These are phyloP conservation scores for Microcebus lehilahytsara DNA, from an alignment of 2,113 vertebrate species.

Conservation along the genomic window DNA sequence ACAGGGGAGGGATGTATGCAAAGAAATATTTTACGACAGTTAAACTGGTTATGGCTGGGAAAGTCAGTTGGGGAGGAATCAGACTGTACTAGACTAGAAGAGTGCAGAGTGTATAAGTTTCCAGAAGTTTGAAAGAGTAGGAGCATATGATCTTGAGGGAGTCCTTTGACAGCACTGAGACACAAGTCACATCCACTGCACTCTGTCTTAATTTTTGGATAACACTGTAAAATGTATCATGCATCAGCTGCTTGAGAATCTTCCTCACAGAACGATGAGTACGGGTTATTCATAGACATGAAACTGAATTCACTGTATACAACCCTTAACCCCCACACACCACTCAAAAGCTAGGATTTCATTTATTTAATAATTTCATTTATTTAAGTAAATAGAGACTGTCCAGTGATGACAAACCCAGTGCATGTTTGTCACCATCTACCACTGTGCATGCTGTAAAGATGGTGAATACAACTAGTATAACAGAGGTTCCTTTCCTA, in stretches of 20 bases:
- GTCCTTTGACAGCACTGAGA: neutral
- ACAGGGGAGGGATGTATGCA: neutral
- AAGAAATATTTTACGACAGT: too few relatives aligned
- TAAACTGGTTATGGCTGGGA: neutral
- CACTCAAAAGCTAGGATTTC: slow-evolving; percentile 32
- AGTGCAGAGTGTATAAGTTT: neutral
- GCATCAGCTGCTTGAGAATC: neutral
- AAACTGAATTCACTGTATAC: neutral
- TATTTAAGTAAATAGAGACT: slow-evolving; percentile 25
- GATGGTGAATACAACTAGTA: slow-evolving; percentile 30
- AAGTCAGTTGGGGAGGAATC: neutral
- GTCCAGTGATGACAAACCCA: neutral
- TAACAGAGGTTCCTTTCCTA: slow-evolving; percentile 17
- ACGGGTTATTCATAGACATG: neutral
- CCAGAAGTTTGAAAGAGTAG: too few relatives aligned
- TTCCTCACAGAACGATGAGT: neutral
- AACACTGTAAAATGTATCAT: neutral
- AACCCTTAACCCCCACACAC: neutral
- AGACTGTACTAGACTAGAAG: neutral
- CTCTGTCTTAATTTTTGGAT: neutral
- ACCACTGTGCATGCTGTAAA: neutral
- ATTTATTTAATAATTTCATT: neutral
- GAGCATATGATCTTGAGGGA: too few relatives aligned
- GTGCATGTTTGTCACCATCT: neutral
- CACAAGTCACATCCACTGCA: too few relatives aligned